Evolutionary conservation across 2,113 vertebrate genomes (phyloP), one percentile per base, ranked within the genome.

Genomic region (Fulmarus glacialis): DNA sequence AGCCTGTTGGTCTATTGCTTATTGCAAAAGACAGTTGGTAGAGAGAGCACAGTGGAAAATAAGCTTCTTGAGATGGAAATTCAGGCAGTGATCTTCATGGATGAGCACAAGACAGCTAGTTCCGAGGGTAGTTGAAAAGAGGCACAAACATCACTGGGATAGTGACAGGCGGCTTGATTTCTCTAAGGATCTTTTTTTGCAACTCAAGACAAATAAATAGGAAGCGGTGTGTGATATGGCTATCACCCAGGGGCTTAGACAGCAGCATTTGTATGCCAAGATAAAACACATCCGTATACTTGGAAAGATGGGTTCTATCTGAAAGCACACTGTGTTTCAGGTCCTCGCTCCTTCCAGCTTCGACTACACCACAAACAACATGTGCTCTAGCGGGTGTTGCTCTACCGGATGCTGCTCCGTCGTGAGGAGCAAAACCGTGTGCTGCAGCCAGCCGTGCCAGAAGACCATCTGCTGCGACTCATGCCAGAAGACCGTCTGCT

Each of bases 401-500:
- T 75, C 94, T 59, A 94, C 87, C 0, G 70, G 82, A 43, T 96
- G 87, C 91, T 97, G 94, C 70, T 93, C 95, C 6, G 2, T 91
- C 4, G 87, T 94, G 84, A 96, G 96, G 94, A 96, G 20, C 94
- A 96, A 93, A 19, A 93, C 97, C 0, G 94, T 93, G 29, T 97
- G 96, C 78, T 96, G 94, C 92, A 85, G 58, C 53, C 88, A 75
- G 68, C 74, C 85, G 0, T 95, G 93, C 80, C 60, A 74, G 79
- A 82, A 68, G 83, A 56, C 70, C 5, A 2, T 50, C 32, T 71
- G 75, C 43, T 84, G 81, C 1, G 22, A 40, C 30, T 66, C 81
- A 1, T 84, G 82, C 27, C 82, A 84, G 45, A 1, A 84, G 30
- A 3, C 80, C 22, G 2, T 29, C 2, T 73, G 74, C 32, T 79